phyloP scores from a whole-genome alignment of 64 coral and sea anemone genomes.

The Astreopora myriophthalma region DNA sequence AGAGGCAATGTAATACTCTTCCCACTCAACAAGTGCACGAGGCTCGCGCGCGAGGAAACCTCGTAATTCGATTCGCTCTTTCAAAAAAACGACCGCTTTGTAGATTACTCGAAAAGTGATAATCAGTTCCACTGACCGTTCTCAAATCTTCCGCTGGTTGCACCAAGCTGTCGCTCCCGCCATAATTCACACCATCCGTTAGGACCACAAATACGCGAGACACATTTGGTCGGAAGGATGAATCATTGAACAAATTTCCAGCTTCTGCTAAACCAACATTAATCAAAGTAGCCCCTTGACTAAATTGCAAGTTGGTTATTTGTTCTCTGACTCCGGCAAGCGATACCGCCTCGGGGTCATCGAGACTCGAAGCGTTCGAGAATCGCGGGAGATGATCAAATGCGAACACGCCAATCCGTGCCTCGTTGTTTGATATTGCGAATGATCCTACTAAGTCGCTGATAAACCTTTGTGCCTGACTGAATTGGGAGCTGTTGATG shows the following conservation, averaged over 20 bases:
- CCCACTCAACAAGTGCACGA: no score
- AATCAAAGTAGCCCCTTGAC: background rate
- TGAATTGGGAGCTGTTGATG: background rate
- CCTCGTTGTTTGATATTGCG: background rate
- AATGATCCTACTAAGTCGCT: background rate
- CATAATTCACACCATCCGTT: conserved; percentile 22
- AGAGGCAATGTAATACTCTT: no score
- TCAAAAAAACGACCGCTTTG: no score
- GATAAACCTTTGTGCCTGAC: background rate
- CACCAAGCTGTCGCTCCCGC: background rate
- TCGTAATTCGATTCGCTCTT: no score
- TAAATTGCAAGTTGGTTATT: background rate
- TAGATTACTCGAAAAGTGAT: background rate
- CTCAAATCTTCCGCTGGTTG: background rate
- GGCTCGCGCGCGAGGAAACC: no score
- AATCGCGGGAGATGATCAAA: background rate
- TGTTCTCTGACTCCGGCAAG: background rate
- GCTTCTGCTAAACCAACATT: background rate
- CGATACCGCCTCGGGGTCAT: background rate
- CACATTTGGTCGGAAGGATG: background rate
- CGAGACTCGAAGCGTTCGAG: background rate
- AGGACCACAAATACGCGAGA: background rate
- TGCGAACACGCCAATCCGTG: background rate
- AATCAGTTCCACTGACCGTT: background rate
- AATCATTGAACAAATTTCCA: background rate